Evolutionary conservation across 2,113 vertebrate species (phyloP).

Genomic region (Oncorhynchus keta): DNA sequence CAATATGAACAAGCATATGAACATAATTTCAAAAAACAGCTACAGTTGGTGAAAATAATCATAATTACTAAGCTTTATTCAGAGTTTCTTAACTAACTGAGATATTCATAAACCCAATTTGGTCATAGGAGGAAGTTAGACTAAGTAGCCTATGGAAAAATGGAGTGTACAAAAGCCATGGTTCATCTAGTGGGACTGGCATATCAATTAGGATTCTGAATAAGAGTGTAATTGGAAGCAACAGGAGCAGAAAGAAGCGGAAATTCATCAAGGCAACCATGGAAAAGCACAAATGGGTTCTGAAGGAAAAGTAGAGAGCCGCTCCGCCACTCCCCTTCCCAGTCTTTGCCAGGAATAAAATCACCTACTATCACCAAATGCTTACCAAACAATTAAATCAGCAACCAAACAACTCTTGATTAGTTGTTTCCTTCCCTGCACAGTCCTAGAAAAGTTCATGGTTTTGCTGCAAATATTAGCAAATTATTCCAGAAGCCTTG

Average conservation of each 20-base stretch:
- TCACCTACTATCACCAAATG: conserved; percentile 51
- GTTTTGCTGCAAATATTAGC: conserved; percentile 59
- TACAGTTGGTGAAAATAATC: background rate
- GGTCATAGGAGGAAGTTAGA: conserved; percentile 49
- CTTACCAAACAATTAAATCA: conserved; percentile 63
- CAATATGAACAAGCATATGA: too few species aligned
- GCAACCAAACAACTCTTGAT: conserved; percentile 54
- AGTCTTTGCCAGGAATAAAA: conserved; percentile 47
- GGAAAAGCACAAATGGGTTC: conserved; percentile 75
- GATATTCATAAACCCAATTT: conserved; percentile 31
- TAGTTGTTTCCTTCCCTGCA: conserved; percentile 56
- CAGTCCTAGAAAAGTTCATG: conserved; percentile 57
- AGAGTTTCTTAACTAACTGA: conserved; percentile 1
- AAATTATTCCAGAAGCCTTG: conserved; percentile 53
- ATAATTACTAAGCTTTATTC: conserved; percentile 5
- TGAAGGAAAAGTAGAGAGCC: conserved; percentile 52
- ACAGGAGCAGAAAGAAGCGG: conserved; percentile 75
- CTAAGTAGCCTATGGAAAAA: conserved; percentile 64
- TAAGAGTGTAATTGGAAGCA: conserved; percentile 77
- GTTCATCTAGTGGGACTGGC: conserved; percentile 73
- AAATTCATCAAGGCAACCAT: conserved; percentile 81
- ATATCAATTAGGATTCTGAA: conserved; percentile 77
- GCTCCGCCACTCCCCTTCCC: conserved; percentile 49
- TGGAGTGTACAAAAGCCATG: conserved; percentile 63
- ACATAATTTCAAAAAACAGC: background rate